Evolutionary conservation across 2,113 vertebrate genomes (phyloP).

Genomic region (Nothoprocta perdicaria): DNA sequence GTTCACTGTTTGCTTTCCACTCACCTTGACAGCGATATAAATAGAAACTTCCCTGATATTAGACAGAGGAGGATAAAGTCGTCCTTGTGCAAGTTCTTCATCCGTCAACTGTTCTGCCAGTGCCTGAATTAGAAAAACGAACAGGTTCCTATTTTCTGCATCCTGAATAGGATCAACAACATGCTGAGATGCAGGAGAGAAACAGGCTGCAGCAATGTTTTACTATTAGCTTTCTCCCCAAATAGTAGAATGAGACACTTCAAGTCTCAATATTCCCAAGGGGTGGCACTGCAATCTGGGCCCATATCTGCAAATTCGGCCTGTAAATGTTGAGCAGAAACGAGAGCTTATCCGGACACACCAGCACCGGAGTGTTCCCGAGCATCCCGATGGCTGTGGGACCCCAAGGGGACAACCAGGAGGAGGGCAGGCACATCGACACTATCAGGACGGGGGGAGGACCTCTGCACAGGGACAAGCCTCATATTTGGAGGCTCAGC

Average conservation of each 20-base stretch:
- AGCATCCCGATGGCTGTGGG: not conserved
- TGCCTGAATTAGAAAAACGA: constrained; percentile 76
- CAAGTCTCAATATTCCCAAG: not conserved
- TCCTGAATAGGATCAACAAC: rapidly evolving
- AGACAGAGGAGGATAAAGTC: constrained; percentile 92
- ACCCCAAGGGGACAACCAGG: not conserved
- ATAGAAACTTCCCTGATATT: constrained; percentile 96
- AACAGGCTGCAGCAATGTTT: not conserved
- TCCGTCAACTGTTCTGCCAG: constrained; percentile 88
- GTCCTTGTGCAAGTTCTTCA: constrained; percentile 87
- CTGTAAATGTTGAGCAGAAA: rapidly evolving
- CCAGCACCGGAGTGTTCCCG: not conserved
- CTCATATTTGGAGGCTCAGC: not conserved
- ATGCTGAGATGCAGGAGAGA: rapidly evolving
- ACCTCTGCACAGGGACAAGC: too few species aligned
- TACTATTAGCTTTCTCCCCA: not conserved
- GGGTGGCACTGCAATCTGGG: not conserved
- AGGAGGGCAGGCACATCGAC: not conserved
- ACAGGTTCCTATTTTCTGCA: not conserved
- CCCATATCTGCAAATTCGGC: rapidly evolving
- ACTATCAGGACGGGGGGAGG: rapidly evolving
- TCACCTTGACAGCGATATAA: constrained; percentile 91
- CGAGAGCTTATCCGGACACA: not conserved
- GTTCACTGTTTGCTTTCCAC: not conserved
- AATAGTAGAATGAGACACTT: rapidly evolving